These are phyloP conservation scores for Abrostola tripartita DNA, from an alignment of 2,888 invertebrate species.

Conservation along the genomic window DNA sequence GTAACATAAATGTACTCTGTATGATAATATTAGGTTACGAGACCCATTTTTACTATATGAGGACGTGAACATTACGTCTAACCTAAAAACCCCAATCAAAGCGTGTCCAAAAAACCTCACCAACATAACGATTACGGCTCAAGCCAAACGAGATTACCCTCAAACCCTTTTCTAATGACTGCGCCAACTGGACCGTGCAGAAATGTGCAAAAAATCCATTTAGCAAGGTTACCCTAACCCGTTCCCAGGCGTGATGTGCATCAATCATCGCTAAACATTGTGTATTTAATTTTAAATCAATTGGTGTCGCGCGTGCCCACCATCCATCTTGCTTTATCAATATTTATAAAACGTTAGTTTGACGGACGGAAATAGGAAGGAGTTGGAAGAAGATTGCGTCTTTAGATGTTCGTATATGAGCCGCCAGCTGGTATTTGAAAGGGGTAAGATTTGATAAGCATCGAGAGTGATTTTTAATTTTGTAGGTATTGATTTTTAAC, in stretches of 20 bases:
- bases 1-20: no score
- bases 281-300: conserved; percentile 86
- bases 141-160: conserved; percentile 27
- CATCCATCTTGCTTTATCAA: conserved; percentile 87
- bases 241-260: conserved; percentile 82
- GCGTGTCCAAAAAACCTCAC: neutral
- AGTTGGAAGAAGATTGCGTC: conserved; percentile 25
- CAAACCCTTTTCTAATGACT: conserved; percentile 57
- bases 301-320: conserved; percentile 80
- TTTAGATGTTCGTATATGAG: neutral
- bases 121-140: neutral
- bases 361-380: conserved; percentile 66
- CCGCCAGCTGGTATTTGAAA: no score
- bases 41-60: neutral
- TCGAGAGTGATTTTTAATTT: no score
- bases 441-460: no score
- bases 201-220: conserved; percentile 67
- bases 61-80: neutral
- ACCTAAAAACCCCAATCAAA: neutral
- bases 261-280: conserved; percentile 77
- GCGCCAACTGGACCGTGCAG: conserved; percentile 53
- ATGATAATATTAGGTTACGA: no score
- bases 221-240: conserved; percentile 70
- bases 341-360: conserved; percentile 74
- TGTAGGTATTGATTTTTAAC: no score